phyloP scores from a whole-genome alignment of 2,113 vertebrate genomes.

The Lophura nycthemera region DNA sequence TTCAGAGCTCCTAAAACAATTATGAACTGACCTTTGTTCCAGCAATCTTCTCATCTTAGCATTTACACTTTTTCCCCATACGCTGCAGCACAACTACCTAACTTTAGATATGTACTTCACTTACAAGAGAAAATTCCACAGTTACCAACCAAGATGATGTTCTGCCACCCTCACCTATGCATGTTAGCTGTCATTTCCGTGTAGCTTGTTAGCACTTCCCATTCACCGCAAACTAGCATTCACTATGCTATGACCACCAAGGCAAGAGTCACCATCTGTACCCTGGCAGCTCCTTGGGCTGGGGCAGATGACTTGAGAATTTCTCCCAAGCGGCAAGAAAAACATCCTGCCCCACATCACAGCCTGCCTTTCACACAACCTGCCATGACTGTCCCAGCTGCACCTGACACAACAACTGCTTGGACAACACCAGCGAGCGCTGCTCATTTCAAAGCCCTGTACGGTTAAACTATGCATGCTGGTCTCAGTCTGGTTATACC shows the following conservation, averaged over 20 bases:
- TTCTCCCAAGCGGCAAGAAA: slow-evolving; percentile 54
- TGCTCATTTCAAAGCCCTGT: slow-evolving; percentile 83
- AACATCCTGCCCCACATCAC: slow-evolving; percentile 61
- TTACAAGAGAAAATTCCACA: not conserved
- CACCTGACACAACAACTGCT: slow-evolving; percentile 89
- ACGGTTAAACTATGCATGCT: slow-evolving; percentile 66
- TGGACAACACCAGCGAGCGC: slow-evolving; percentile 66
- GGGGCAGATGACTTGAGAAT: slow-evolving; percentile 64
- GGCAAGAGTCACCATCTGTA: slow-evolving; percentile 53
- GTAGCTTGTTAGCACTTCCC: slow-evolving; percentile 40
- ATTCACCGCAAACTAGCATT: not conserved
- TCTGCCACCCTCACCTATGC: not conserved
- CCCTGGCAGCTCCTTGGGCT: slow-evolving; percentile 7
- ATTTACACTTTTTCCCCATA: not conserved
- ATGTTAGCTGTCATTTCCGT: slow-evolving; percentile 19
- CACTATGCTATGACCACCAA: slow-evolving; percentile 28
- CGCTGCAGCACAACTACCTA: not conserved
- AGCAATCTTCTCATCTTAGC: not conserved
- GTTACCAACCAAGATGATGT: not conserved
- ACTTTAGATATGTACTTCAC: not conserved
- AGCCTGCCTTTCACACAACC: slow-evolving; percentile 77
- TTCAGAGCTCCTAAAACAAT: not conserved
- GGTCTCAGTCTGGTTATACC: slow-evolving; percentile 56
- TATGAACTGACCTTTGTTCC: not conserved
- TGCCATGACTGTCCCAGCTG: slow-evolving; percentile 53